phyloP scores from a whole-genome alignment of 2,113 vertebrate species.

The Isichthys henryi region DNA sequence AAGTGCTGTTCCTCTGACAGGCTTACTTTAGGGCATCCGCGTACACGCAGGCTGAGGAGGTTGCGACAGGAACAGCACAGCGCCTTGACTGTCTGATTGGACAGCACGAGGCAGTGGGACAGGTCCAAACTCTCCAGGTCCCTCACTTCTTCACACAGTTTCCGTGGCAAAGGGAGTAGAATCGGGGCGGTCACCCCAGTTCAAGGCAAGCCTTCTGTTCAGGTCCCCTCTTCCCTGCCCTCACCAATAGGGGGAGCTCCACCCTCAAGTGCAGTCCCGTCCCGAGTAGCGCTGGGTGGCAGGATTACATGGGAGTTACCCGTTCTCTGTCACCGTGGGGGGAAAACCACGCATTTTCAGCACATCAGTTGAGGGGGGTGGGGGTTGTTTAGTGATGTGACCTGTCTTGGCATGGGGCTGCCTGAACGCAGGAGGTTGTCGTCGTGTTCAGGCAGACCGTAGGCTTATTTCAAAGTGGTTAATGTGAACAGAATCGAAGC shows the following conservation, averaged over 20 bases:
- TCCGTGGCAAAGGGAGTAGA: slow-evolving; percentile 46
- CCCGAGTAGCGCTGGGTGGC: background rate
- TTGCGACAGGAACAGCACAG: slow-evolving; percentile 60
- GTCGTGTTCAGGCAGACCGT: background rate
- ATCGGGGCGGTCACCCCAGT: background rate
- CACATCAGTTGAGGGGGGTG: background rate
- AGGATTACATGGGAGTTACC: background rate
- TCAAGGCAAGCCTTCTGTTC: background rate
- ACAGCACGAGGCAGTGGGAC: slow-evolving; percentile 62
- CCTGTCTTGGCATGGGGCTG: background rate
- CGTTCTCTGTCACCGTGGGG: background rate
- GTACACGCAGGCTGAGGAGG: slow-evolving; percentile 51
- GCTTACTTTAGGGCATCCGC: slow-evolving; percentile 64
- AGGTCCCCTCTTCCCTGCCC: background rate
- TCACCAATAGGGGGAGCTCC: background rate
- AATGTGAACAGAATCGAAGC: background rate
- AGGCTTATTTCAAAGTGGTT: background rate
- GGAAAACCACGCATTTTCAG: background rate
- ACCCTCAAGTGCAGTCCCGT: background rate
- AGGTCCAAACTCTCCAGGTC: slow-evolving; percentile 60
- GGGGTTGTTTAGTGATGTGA: background rate
- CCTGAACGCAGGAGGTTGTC: background rate
- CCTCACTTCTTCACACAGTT: slow-evolving; percentile 55
- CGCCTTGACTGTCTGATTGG: slow-evolving; percentile 52
- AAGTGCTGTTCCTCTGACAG: background rate